A percentile compares a stretch with the other conserved stretches of the same genome.
Conservation (phyloP, 2,888 invertebrate genomes). For the Scrobipalpa atriplicella region DNA sequence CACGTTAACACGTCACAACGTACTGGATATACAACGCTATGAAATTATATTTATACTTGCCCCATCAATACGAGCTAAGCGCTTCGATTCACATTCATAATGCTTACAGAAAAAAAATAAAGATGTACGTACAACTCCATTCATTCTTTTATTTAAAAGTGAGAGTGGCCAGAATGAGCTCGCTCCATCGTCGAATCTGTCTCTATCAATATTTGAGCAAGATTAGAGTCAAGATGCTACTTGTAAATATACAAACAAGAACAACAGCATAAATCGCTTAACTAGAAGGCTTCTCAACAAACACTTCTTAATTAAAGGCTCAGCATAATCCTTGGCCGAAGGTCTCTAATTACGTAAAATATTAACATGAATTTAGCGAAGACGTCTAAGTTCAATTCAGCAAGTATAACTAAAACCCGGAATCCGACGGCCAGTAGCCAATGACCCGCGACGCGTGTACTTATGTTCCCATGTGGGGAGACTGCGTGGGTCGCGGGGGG, state of each 20-base stretch:
- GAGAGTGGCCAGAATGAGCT: no score
- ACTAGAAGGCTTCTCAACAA: not conserved
- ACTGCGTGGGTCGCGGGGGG: conserved; percentile 43
- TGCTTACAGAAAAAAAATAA: no score
- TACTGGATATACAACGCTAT: not conserved
- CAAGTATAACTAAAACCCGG: conserved; percentile 47
- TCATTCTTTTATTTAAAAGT: no score
- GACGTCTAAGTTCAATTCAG: conserved; percentile 51
- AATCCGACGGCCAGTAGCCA: conserved; percentile 41
- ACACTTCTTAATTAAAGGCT: conserved; percentile 43
- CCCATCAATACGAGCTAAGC: no score
- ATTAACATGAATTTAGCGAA: conserved; percentile 53
- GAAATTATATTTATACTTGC: no score
- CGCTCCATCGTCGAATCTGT: no score
- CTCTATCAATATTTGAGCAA: no score
- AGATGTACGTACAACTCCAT: no score
- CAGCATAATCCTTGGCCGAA: conserved; percentile 41
- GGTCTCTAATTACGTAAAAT: conserved; percentile 49
- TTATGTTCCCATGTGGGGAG: conserved; percentile 36
- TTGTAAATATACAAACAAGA: not conserved
- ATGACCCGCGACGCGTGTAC: conserved; percentile 42
- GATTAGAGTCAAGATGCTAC: no score
- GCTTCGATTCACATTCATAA: no score
- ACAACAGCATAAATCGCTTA: not conserved
- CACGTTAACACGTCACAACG: not conserved